A percentile compares a stretch with the other conserved stretches of the same genome.
Evolutionary conservation across 2,888 invertebrate genomes (phyloP).

Genomic region (Matsumyia berberina): DNA sequence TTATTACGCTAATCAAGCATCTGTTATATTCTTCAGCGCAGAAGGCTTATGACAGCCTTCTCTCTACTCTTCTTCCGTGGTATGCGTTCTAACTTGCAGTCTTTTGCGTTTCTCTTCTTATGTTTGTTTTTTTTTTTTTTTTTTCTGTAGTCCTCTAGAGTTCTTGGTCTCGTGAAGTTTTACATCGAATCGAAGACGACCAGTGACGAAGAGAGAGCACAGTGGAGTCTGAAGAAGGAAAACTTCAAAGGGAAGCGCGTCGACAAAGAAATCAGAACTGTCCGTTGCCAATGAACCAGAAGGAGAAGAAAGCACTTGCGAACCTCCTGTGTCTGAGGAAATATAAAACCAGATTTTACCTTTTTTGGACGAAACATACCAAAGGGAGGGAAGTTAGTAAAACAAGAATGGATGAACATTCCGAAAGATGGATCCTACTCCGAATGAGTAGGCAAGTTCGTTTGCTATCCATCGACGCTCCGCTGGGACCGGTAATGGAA

Average conservation of each 20-base stretch:
- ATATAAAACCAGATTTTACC: slow-evolving; percentile 71
- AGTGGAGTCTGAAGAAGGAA: slow-evolving; percentile 30
- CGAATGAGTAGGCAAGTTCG: slow-evolving; percentile 44
- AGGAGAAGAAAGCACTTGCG: slow-evolving; percentile 71
- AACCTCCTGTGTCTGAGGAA: slow-evolving; percentile 61
- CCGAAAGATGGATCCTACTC: slow-evolving; percentile 56
- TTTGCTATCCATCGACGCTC: slow-evolving; percentile 17
- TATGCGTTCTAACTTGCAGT: slow-evolving; percentile 67
- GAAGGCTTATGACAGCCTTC: slow-evolving; percentile 71
- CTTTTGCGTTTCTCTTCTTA: slow-evolving; percentile 53
- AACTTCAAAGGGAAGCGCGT: slow-evolving; percentile 74
- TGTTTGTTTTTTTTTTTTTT: slow-evolving; percentile 55
- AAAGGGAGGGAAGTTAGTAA: slow-evolving; percentile 38
- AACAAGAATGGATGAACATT: slow-evolving; percentile 65
- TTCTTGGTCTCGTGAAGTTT: slow-evolving; percentile 60
- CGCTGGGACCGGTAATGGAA: slow-evolving; percentile 43
- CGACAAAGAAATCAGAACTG: slow-evolving; percentile 74
- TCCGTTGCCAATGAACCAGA: slow-evolving; percentile 70
- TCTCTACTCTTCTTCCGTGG: slow-evolving; percentile 31
- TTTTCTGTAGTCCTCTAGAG: slow-evolving; percentile 21
- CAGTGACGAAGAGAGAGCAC: slow-evolving; percentile 31
- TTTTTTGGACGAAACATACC: slow-evolving; percentile 65
- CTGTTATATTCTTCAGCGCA: slow-evolving; percentile 68
- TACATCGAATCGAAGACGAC: slow-evolving; percentile 40
- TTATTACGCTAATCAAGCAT: slow-evolving; percentile 77